Evolutionary conservation across 2,113 vertebrate species (phyloP), one percentile per base, ranked within the genome.

Genomic region (Myotis brandtii): DNA sequence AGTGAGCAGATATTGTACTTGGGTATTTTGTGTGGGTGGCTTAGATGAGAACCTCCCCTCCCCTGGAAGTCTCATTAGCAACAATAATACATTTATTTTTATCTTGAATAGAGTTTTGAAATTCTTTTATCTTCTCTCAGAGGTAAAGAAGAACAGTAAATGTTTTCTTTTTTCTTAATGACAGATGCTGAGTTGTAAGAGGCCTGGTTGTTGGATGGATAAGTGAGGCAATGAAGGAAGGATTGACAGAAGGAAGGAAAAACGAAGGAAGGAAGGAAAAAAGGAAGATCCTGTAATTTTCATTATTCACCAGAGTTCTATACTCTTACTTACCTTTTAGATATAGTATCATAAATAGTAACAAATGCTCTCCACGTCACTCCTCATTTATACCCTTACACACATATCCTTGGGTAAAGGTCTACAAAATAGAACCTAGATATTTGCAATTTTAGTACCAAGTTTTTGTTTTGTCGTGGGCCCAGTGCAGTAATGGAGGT

Each of bases 1-100:
- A 77, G 75, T 10, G 48, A 87, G 93, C 95, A 84, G 89, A 89
- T 89, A 82, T 25, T 84, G 21, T 64, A 50, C 46, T 77, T 86
- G 83, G 48, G 12, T 72, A 96, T 87, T 95, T 82, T 89, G 70
- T 81, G 80, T 75, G 75, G 79, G 66, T 86, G 70, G 56, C 95
- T 97, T 97, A 91, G 79, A 89, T 81, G 79, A 95, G 46, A 30
- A 92, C 50, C 76, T 70, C 34, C 46, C 52, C 59, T 86, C 13
- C 72, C 66, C 88, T 91, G 86, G 70, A 95, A 96, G 86, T 81
- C 46, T 89, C 86, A 84, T 87, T 97, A 93, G 86, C 90, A 91
- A 80, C 50, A 94, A 91, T 83, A 79, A 94, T 86, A 89, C 8
- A 84, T 72, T 70, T 93, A 72, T 93, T 84, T 86, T 91, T 94